phyloP scores from a whole-genome alignment of 2,113 vertebrate genomes.

The Ursus arctos region DNA sequence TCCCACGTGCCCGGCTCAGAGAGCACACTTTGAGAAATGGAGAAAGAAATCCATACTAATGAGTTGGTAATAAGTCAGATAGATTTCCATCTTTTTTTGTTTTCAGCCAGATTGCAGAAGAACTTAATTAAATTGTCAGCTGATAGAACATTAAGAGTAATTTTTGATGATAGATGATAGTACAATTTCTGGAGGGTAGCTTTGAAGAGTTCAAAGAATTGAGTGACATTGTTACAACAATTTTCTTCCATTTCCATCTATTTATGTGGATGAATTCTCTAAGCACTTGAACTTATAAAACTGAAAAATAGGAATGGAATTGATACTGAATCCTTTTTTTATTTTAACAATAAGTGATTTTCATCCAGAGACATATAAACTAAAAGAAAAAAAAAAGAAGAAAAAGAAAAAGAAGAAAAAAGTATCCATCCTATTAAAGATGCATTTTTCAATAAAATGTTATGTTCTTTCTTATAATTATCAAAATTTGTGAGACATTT shows the following conservation, averaged over 20 bases:
- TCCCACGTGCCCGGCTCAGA: background rate
- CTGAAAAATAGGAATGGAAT: conserved; percentile 13
- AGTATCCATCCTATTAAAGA: background rate
- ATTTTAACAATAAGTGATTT: conserved; percentile 50
- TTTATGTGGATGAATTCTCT: conserved; percentile 52
- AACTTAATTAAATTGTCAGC: conserved; percentile 37
- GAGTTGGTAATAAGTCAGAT: background rate
- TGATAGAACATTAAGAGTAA: conserved; percentile 44
- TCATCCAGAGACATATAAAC: background rate
- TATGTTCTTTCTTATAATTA: conserved; percentile 56
- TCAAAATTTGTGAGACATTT: conserved; percentile 64
- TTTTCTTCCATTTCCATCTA: conserved; percentile 39
- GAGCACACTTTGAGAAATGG: background rate
- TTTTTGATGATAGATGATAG: conserved; percentile 9
- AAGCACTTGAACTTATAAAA: conserved; percentile 58
- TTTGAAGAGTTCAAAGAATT: conserved; percentile 53
- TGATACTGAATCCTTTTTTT: background rate
- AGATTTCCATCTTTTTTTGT: background rate
- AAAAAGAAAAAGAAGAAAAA: background rate
- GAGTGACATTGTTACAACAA: background rate
- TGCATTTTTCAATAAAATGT: conserved; percentile 33
- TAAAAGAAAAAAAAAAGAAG: background rate
- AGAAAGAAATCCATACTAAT: background rate
- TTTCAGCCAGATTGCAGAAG: conserved; percentile 14
- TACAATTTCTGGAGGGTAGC: background rate